Evolutionary conservation across 2,888 invertebrate genomes (phyloP), one percentile per base, ranked within the genome.

Genomic region (Disparrhopalites patrizii): DNA sequence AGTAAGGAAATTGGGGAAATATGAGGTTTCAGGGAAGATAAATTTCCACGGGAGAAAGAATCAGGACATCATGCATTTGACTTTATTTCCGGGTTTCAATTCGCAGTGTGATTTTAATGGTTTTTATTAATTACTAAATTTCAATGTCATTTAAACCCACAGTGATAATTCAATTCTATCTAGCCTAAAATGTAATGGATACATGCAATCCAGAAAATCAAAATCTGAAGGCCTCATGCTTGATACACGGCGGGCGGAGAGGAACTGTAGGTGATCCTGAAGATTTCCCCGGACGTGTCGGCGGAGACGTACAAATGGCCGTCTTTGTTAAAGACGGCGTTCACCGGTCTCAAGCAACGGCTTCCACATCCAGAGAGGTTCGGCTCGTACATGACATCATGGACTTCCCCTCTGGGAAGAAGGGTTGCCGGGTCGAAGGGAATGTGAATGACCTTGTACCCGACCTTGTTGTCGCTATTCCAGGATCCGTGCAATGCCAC

Each of bases 401-500:
- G 15, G 20, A 56, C 47, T 31, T 68, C 66, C 25, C 74, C 74
- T 20, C 68, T 70, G 1, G 73, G 73, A 3, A 5, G 5, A 3
- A 4, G 4, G 3, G 18, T 36, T 2, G 33, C 15, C 25, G 55
- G 56, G 31, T 69, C 23, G 31, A 73, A 68, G 5, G 66, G 66
- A 18, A 68, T 30, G 27, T 61, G 51, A 10, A 50, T 62, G 13
- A 74, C 74, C 18, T 65, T 62, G 40, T 70, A 73, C 4, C 74
- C 74, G 2, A 47, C 61, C n/a, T 63, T 54, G 3, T 57, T 54
- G 15, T 66, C 54, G 18, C 52, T 40, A 27, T 74, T 67, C 66
- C 67, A 68, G 4, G 72, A 70, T 3, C 74, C 72, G 40, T 74
- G 72, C 52, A 68, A 69, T 1, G 72, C 64, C 1, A 74, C 65